Evolutionary conservation across 2,113 vertebrate genomes (phyloP).

Genomic region (Orycteropus afer): DNA sequence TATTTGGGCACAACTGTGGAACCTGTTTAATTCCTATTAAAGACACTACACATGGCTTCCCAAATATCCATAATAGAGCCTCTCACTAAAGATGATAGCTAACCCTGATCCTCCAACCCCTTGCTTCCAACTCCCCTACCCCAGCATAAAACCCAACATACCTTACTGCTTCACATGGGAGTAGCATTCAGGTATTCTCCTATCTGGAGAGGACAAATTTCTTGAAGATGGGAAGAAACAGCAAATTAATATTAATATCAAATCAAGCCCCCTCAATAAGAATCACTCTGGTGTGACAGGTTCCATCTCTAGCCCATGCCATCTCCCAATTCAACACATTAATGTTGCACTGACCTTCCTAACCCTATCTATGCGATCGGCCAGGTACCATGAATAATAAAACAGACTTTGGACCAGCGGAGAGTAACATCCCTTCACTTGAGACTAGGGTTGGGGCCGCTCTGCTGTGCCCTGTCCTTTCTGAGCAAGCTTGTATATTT

Average conservation of each 20-base stretch:
- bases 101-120: neutral
- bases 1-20: neutral
- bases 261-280: slow-evolving; percentile 84
- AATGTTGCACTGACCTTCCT: slow-evolving; percentile 76
- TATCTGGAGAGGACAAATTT: slow-evolving; percentile 69
- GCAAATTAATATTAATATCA: slow-evolving; percentile 89
- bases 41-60: neutral
- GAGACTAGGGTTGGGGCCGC: neutral
- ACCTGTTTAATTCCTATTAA: neutral
- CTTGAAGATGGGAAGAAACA: slow-evolving; percentile 75
- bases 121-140: neutral
- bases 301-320: slow-evolving; percentile 85
- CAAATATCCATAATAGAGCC: neutral
- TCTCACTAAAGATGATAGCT: neutral
- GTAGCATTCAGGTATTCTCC: slow-evolving; percentile 51
- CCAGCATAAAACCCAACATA: slow-evolving; percentile 19
- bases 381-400: slow-evolving; percentile 85
- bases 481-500: slow-evolving; percentile 14
- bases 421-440: slow-evolving; percentile 11
- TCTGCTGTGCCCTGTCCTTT: neutral
- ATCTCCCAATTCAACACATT: slow-evolving; percentile 80
- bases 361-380: slow-evolving; percentile 73
- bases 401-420: slow-evolving; percentile 70
- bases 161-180: slow-evolving; percentile 50
- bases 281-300: slow-evolving; percentile 88